Base-by-base conservation (phyloP, 2,113 vertebrate genomes). In the Seriola aureovittata region DNA sequence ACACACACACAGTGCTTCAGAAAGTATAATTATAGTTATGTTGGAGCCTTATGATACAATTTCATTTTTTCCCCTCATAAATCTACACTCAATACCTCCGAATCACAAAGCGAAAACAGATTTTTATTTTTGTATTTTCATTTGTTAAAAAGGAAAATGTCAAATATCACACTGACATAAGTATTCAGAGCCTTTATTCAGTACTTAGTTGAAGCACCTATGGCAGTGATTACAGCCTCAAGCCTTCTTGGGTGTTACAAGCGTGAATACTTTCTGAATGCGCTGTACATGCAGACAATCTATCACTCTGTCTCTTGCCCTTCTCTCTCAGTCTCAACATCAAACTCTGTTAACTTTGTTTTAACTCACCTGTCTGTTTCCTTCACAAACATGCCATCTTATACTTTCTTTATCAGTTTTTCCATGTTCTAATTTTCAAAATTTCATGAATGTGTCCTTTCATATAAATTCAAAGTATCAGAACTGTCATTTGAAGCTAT, bases 1-100 rank as follows among this genome's bases (percentile, higher is more conserved):
- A 80, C 55, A 79, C 75, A 75, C 80, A 87, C 59, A 64, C 75
- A 32, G n/a, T 44, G 63, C n/a, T 66, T 46, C n/a, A 36, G 3
- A 25, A 25, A 66, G 4, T 67, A 17, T 32, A 19, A 50, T 67
- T 44, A 10, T 67, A 32, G 42, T 67, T 48, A 67, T 67, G 44
- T 25, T 10, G 42, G 44, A 48, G 23, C 14, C 2, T 42, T 42
- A 11, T 10, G 40, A 5, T 38, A 38, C 38, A 38, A 8, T 38
- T 38, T 38, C 8, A 8, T 65, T 44, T 8, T 23, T n/a, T 44
- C 3, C 1, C 40, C 21, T 16, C 40, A 29, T 46, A 5, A 23
- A 13, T 23, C 36, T 8, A 16, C 6, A n/a, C 4, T 12, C 4
- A n/a, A 42, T n/a, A 11, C 60, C 19, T 34, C 19, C 11, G 38